Conservation (phyloP, 2,888 invertebrate genomes). For the Achlya flavicornis region DNA sequence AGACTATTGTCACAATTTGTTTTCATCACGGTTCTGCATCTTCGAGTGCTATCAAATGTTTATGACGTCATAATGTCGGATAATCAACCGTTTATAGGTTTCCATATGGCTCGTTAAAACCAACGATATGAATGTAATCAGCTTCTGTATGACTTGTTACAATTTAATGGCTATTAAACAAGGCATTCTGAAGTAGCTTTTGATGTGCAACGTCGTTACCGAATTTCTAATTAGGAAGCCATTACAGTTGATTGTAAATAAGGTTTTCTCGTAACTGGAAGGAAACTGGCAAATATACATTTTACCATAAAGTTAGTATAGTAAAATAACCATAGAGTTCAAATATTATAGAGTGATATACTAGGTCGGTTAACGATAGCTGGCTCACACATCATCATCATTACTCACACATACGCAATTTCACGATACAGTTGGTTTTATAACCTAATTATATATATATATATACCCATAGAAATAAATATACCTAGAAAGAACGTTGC, state of each 20-base stretch:
- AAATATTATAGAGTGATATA: too few relatives aligned
- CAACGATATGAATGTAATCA: conserved; percentile 41
- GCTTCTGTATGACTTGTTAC: conserved; percentile 22
- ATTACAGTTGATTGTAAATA: background rate
- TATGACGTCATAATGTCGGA: conserved; percentile 47
- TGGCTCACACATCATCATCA: too few relatives aligned
- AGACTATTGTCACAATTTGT: conserved; percentile 13
- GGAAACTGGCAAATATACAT: background rate
- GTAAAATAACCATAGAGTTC: too few relatives aligned
- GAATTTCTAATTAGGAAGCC: background rate
- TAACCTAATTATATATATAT: too few relatives aligned
- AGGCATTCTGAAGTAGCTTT: conserved; percentile 8
- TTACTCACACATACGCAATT: too few relatives aligned
- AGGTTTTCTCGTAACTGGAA: background rate
- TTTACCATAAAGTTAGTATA: too few relatives aligned
- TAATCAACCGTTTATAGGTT: conserved; percentile 46
- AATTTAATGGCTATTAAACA: conserved; percentile 15
- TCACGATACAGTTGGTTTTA: too few relatives aligned
- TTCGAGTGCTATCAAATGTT: conserved; percentile 34
- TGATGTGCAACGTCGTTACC: background rate
- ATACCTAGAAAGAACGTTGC: too few relatives aligned
- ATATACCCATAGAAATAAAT: too few relatives aligned
- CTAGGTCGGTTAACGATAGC: too few relatives aligned
- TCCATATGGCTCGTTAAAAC: conserved; percentile 42
- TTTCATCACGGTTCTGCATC: conserved; percentile 22